phyloP scores from a whole-genome alignment of 2,888 invertebrate genomes.

The Xanthostigma xanthostigma region DNA sequence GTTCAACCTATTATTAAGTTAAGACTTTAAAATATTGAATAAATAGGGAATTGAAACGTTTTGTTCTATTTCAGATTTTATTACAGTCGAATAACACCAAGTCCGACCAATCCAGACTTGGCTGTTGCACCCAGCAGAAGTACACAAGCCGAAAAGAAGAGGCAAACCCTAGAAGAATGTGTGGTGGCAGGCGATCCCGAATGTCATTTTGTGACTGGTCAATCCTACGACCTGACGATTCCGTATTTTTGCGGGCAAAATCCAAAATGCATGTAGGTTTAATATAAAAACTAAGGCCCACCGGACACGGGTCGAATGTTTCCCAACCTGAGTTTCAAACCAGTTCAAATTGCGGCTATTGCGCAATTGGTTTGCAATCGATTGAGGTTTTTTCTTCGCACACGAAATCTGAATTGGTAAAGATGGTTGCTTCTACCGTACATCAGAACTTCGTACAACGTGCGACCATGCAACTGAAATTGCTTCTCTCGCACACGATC shows the following conservation, averaged over 20 bases:
- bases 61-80: conserved; percentile 19
- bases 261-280: conserved; percentile 38
- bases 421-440: no score
- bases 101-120: conserved; percentile 14
- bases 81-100: conserved; percentile 19
- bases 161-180: conserved; percentile 18
- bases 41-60: neutral
- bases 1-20: no score
- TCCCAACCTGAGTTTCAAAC: no score
- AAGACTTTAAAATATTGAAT: no score
- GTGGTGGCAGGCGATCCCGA: conserved; percentile 26
- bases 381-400: no score
- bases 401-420: no score
- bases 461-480: no score
- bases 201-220: conserved; percentile 25
- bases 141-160: conserved; percentile 2
- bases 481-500: no score
- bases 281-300: neutral
- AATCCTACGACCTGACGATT: conserved; percentile 32
- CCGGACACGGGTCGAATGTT: no score
- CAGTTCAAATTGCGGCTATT: no score
- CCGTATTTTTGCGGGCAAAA: conserved; percentile 50
- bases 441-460: no score
- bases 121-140: conserved; percentile 5
- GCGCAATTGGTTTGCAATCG: no score